Evolutionary conservation across 1,140 invertebrate genomes (phyloP), one percentile per base, ranked within the genome.

Genomic region (Drosophila ananassae): DNA sequence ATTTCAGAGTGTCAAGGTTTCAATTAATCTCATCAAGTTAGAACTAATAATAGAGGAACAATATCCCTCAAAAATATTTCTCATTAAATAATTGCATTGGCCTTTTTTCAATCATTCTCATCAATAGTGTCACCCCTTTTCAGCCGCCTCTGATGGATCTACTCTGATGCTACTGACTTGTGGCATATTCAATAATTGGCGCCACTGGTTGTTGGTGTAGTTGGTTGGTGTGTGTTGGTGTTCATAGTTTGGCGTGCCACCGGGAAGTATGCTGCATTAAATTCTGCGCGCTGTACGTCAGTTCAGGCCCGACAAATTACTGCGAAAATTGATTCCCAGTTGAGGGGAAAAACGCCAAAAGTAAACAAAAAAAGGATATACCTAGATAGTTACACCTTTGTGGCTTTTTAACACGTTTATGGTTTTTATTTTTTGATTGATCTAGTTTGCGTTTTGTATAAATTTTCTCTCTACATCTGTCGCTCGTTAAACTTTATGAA

Each of bases 101-200:
- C 0, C 9, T 9, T 9, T 34, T 34, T 34, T 8, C 9, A 32
- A 32, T 24, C n/a, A 12, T 13, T 21, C 17, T 41, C 32, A 5
- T 9, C 9, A 8, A 3, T n/a, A 24, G 8, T 9, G 3, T 9
- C 2, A 4, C 21, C 30, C 5, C 34, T 8, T 41, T 28, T 48
- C 39, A 37, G 54, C 48, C 37, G 28, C 24, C 34, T 7, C 37
- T 54, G 30, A 6, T 39, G 24, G 32, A 8, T 2, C 53, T 61
- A 25, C 71, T 71, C 57, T 48, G 44, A 55, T 59, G 66, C 61
- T 67, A 67, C 53, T 58, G 41, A 13, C 62, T 9, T 5, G n/a
- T 68, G 74, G 57, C 73, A 77, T 81, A 81, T 87, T 87, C 82
- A 87, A 87, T 85, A 85, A 87, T 87, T 81, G 74, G 61, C 72